Evolutionary conservation across 2,888 invertebrate genomes (phyloP).

Genomic region (Eupsilia transversa): DNA sequence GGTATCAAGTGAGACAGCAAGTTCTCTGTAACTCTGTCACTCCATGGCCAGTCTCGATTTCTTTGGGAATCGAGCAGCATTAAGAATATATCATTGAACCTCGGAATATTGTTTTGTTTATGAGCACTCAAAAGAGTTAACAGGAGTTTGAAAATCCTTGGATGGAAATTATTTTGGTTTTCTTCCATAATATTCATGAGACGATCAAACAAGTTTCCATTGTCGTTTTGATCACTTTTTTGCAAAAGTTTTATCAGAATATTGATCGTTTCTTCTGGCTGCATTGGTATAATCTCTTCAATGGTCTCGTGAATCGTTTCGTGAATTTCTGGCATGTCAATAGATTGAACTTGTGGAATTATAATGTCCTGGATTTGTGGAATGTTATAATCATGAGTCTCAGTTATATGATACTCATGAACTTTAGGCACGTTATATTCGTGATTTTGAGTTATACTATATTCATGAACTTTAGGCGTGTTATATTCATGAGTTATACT

Average conservation of each 20-base stretch:
- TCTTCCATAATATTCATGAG: constrained; percentile 21
- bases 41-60: constrained; percentile 41
- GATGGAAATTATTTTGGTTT: constrained; percentile 40
- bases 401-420: constrained; percentile 5
- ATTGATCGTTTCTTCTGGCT: constrained; percentile 41
- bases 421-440: constrained; percentile 18
- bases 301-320: constrained; percentile 13
- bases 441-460: constrained; percentile 5
- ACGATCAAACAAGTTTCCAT: constrained; percentile 23
- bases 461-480: neutral
- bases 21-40: constrained; percentile 27
- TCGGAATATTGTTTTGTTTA: constrained; percentile 27
- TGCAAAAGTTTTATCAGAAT: constrained; percentile 25
- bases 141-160: constrained; percentile 23
- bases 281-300: constrained; percentile 14
- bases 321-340: constrained; percentile 20
- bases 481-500: constrained; percentile 3
- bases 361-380: constrained; percentile 37
- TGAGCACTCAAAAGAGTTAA: constrained; percentile 26
- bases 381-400: constrained; percentile 21
- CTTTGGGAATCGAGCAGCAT: constrained; percentile 34
- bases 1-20: constrained; percentile 37
- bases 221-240: constrained; percentile 9
- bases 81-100: constrained; percentile 39
- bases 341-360: constrained; percentile 22